Conservation (phyloP, 1,140 invertebrate species). For the Coenobita brevimanus region DNA sequence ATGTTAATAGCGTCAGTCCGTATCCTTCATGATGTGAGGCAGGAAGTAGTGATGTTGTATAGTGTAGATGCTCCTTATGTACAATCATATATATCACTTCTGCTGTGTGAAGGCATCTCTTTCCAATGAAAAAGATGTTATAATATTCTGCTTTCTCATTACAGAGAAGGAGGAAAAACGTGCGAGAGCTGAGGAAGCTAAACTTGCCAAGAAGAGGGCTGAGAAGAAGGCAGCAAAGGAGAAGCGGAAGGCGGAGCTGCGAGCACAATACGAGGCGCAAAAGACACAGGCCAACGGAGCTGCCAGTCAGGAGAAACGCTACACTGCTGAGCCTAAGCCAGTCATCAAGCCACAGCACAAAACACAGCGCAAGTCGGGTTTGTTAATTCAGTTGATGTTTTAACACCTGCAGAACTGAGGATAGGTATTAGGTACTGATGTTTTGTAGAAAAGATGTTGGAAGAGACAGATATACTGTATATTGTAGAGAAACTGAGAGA, state of each 20-base stretch:
- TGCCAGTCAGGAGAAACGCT: conserved; percentile 16
- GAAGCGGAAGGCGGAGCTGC: conserved; percentile 48
- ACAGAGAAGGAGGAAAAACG: conserved; percentile 43
- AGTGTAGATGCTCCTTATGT: too few relatives aligned
- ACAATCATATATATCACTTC: too few relatives aligned
- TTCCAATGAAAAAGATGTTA: background rate
- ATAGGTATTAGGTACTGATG: too few relatives aligned
- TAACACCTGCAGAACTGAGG: too few relatives aligned
- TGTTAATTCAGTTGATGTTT: too few relatives aligned
- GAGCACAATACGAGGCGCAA: background rate
- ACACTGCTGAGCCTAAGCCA: conserved; percentile 35
- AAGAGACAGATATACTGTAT: too few relatives aligned
- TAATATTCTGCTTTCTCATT: background rate
- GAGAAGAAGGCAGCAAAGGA: conserved; percentile 65
- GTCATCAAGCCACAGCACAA: conserved; percentile 24
- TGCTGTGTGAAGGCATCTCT: too few relatives aligned
- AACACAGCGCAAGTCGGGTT: conserved; percentile 19
- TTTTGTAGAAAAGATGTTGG: too few relatives aligned
- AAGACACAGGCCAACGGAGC: conserved; percentile 32
- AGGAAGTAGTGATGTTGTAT: too few relatives aligned
- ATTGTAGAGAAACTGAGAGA: too few relatives aligned
- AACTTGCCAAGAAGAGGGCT: conserved; percentile 50
- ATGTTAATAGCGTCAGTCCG: too few relatives aligned
- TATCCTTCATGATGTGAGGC: too few relatives aligned
- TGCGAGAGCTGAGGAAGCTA: conserved; percentile 39